Conservation (phyloP, 2,888 invertebrate genomes). For the Oscheius sp. region DNA sequence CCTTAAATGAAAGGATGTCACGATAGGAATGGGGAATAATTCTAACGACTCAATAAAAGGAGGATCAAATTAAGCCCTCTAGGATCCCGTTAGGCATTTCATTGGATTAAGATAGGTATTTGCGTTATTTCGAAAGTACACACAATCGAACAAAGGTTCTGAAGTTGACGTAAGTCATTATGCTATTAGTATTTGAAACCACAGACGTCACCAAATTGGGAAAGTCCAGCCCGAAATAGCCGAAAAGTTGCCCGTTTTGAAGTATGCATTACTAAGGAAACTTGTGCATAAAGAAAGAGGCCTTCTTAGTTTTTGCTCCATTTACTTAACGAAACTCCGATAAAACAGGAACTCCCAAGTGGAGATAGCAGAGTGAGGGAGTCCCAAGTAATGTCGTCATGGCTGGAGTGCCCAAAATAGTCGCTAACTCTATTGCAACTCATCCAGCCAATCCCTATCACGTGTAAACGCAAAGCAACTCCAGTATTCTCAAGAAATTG, state of each 20-base stretch:
- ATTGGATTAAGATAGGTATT: too few species aligned
- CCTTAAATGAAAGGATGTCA: too few species aligned
- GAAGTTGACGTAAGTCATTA: too few species aligned
- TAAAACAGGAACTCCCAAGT: not conserved
- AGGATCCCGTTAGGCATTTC: too few species aligned
- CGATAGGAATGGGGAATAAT: too few species aligned
- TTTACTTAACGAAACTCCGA: not conserved
- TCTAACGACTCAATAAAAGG: too few species aligned
- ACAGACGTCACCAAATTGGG: not conserved
- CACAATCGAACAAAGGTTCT: too few species aligned
- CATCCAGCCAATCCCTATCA: conserved; percentile 21
- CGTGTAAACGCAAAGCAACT: not conserved
- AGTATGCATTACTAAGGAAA: conserved; percentile 1
- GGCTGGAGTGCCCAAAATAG: conserved; percentile 30
- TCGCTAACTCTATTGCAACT: conserved; percentile 24
- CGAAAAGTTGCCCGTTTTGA: not conserved
- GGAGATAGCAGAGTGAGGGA: not conserved
- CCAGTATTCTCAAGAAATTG: too few species aligned
- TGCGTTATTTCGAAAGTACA: too few species aligned
- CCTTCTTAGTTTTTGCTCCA: too few species aligned
- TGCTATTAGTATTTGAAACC: too few species aligned
- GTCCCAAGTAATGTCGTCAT: conserved; percentile 11
- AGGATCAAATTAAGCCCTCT: too few species aligned
- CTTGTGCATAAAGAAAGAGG: conserved; percentile 9
- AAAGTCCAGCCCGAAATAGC: not conserved